Evolutionary conservation across 2,797 vertebrate genomes (phyloP), one percentile per base, ranked within the genome.

Genomic region (Austrolebias charrua): DNA sequence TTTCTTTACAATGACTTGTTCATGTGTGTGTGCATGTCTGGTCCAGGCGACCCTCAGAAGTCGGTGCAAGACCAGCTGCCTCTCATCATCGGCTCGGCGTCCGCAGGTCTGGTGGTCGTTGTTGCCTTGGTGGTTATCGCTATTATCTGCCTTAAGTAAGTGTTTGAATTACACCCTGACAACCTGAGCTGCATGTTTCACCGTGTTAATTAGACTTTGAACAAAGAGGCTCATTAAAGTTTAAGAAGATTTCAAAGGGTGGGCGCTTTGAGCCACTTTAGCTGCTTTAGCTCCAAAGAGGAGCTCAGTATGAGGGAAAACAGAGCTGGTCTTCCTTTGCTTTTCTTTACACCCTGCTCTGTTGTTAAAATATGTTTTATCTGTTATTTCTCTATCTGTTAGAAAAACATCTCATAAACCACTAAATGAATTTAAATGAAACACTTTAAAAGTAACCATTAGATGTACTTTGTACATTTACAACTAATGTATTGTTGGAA

Each of bases 131-230:
- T 97, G 82, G 95, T 98, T 83, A 97, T 98, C 1, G 93, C 95
- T 20, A 92, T 98, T 2, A 95, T 99, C 85, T 98, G 96, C 87
- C 95, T 98, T 87, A 98, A 96, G 97, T 98, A 93, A 90, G 90
- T 81, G 87, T 86, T 88, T 88, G 77, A 69, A 78, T 79, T 82
- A 60, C 55, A 80, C 60, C 53, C 71, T 49, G 48, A 76, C 69
- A 53, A 54, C 54, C 51, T 58, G 46, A 54, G 70, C 57, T 73
- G 20, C 74, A 66, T 66, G 81, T 75, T 84, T 73, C 64, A 65
- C 64, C 81, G 77, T 73, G 76, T 79, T 72, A 29, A 73, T 80
- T 65, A 73, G 70, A 49, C 61, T 49, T 59, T 4, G 69, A 80
- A 84, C 79, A 82, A 81, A 87, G 65, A 69, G 29, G 51, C 79